phyloP scores from a whole-genome alignment of 2,888 invertebrate species.

The Caenorhabditis imperialis region DNA sequence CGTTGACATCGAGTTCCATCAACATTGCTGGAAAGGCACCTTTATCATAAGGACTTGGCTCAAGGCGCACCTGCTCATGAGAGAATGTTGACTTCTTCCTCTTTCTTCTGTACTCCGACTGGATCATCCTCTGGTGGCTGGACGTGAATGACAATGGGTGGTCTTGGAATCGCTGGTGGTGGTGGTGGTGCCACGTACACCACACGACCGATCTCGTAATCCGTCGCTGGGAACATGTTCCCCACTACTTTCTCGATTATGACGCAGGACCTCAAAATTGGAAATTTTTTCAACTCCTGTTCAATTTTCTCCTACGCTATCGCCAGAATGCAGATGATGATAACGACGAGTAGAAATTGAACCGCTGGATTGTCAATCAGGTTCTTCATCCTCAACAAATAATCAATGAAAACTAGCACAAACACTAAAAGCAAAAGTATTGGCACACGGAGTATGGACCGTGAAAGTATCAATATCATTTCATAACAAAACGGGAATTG shows the following conservation, averaged over 20 bases:
- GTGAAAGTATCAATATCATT: too few relatives aligned
- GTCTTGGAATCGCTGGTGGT: neutral
- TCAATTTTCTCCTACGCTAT: neutral
- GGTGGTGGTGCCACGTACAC: constrained; percentile 2
- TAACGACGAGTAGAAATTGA: constrained; percentile 19
- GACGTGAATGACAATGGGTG: neutral
- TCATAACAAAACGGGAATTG: too few relatives aligned
- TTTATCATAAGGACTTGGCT: too few relatives aligned
- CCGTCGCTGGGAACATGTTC: constrained; percentile 1
- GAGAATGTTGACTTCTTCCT: too few relatives aligned
- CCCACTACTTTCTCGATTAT: constrained; percentile 3
- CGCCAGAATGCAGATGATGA: constrained; percentile 6
- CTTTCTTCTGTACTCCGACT: too few relatives aligned
- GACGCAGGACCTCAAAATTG: constrained; percentile 5
- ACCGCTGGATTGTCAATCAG: constrained; percentile 5
- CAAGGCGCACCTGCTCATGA: too few relatives aligned
- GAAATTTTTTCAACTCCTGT: neutral
- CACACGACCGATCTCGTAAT: constrained; percentile 18
- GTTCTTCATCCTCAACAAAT: neutral
- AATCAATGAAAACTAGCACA: neutral
- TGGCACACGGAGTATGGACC: constrained; percentile 1
- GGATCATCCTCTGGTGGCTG: neutral
- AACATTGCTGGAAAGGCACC: too few relatives aligned
- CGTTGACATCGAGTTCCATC: too few relatives aligned
- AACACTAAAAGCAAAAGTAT: neutral